Evolutionary conservation across 2,888 invertebrate genomes (phyloP), one percentile per base, ranked within the genome.

Genomic region (Synanthedon myopaeformis): DNA sequence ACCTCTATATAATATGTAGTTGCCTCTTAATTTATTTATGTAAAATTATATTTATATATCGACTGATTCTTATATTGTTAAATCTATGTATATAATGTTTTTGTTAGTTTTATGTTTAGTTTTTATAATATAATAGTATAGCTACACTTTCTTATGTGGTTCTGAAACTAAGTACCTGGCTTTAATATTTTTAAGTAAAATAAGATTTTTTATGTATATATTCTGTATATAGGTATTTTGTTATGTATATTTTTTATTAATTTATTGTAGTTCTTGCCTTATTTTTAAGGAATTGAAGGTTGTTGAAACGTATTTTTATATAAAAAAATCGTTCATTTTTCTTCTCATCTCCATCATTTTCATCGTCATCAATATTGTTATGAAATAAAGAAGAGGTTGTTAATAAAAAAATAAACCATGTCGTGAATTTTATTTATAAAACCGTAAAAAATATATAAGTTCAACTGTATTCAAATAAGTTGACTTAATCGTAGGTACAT

Each of bases 101-200:
- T 58, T 61, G 57, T 61, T 60, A 62, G 58, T 59, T 50, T 53
- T 49, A 35, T 54, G 13, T 50, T 17, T 19, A 50, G 50, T 17
- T 50, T 5, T 23, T 23, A 51, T 11, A 35, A 41, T 49, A 51
- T 49, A 53, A 45, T 60, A 64, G 57, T 55, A 53, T 61, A 60
- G 58, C 53, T 56, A 57, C 56, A 17, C 65, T 62, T 66, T 51
- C 14, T 49, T 17, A 50, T 66, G 61, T 64, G 62, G 63, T 64
- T 66, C 60, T 51, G 41, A 52, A 57, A 69, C 67, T 67, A 45
- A 69, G 73, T 76, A 74, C 76, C 73, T 79, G 81, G 82, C 82
- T 82, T 82, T 83, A 82, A 83, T 82, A 77, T 74, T 67, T 65
- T 72, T 82, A 81, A 78, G 77, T 74, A 70, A 72, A 69, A 65